Conservation (phyloP, 64 coral and sea anemone genomes). For the Trachythela sp. region DNA sequence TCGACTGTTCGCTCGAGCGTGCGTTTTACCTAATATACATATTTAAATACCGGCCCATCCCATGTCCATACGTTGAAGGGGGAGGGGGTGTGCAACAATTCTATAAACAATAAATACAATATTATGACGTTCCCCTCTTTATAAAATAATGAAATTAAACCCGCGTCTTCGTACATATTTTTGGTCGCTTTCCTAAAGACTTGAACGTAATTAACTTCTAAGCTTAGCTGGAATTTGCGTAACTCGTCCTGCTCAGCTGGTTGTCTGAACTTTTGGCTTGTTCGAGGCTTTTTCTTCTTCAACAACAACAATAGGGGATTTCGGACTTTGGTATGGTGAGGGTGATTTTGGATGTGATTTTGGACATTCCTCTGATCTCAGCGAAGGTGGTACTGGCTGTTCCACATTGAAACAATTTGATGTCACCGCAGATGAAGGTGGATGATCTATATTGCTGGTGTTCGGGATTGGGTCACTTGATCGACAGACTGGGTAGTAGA, state of each 20-base stretch:
- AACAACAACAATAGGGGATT: too few species aligned
- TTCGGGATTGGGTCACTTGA: neutral
- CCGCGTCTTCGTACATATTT: neutral
- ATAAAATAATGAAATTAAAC: neutral
- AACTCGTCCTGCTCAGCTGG: slow-evolving; percentile 21
- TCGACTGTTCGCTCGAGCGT: too few species aligned
- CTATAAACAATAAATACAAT: too few species aligned
- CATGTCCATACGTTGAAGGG: too few species aligned
- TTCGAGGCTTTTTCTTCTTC: slow-evolving; percentile 11
- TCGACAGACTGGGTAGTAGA: neutral
- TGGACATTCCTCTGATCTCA: too few species aligned
- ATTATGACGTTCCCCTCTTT: neutral
- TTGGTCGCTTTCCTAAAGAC: neutral
- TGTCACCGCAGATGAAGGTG: neutral
- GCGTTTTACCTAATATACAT: too few species aligned
- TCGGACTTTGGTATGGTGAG: neutral
- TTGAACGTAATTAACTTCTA: too few species aligned
- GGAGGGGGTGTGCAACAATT: neutral
- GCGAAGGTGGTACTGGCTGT: neutral
- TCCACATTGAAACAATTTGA: neutral
- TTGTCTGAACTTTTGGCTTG: slow-evolving; percentile 29
- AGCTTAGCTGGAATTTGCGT: slow-evolving; percentile 45
- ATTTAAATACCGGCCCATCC: neutral
- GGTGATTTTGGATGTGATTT: neutral
- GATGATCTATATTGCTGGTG: neutral